These are phyloP conservation scores for Picus viridis DNA, from an alignment of 2,797 vertebrate genomes.

Conservation along the genomic window DNA sequence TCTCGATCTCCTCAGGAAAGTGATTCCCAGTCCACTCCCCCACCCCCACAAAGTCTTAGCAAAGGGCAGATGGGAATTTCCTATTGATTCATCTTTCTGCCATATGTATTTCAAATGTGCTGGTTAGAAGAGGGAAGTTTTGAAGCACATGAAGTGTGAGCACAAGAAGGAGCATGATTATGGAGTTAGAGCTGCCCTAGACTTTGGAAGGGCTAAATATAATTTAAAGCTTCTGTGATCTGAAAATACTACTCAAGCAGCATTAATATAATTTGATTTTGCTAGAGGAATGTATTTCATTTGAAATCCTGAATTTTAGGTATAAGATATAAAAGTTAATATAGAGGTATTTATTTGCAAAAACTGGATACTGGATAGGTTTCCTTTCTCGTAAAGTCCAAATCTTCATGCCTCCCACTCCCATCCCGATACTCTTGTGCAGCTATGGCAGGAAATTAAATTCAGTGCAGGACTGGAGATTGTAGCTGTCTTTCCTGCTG, in stretches of 20 bases:
- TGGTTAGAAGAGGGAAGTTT: not conserved
- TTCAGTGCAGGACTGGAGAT: slow-evolving; percentile 33
- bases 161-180: not conserved
- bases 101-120: not conserved
- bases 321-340: not conserved
- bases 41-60: not conserved
- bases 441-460: slow-evolving; percentile 67
- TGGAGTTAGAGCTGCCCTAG: not conserved
- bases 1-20: not conserved
- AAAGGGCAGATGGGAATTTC: not conserved
- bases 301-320: not conserved
- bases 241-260: not conserved
- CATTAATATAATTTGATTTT: not conserved
- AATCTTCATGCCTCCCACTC: not conserved
- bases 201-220: not conserved
- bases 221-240: not conserved
- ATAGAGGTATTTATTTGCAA: not conserved
- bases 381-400: slow-evolving; percentile 17
- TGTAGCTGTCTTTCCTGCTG: not conserved
- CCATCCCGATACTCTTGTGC: not conserved
- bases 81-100: not conserved
- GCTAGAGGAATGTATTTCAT: not conserved
- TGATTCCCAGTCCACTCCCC: not conserved
- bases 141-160: fast-evolving
- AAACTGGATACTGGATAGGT: not conserved